Base-by-base conservation (phyloP, 2,888 invertebrate genomes). In the Trachelus troglodyta region DNA sequence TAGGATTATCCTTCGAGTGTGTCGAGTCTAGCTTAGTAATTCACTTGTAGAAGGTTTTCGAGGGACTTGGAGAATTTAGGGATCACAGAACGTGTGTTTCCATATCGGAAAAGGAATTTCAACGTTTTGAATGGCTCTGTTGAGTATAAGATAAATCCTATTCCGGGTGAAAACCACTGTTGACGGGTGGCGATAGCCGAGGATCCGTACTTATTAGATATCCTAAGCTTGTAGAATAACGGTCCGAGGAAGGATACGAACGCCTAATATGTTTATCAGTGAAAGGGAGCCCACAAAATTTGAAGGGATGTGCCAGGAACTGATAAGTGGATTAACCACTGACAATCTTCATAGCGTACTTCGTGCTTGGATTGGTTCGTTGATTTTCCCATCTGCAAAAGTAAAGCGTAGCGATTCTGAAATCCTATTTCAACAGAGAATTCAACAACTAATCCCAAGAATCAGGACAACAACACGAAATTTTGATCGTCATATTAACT, bases 321-420 rank as follows among this genome's bases (percentile, higher is more conserved):
- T 56, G 84, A 86, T 87, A 87, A 87, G 83, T 87, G 87, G 87
- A 87, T 87, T 85, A 87, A 83, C 82, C 82, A 80, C 83, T 80
- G 80, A 80, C 82, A 80, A 81, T 83, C 83, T 83, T 84, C 82
- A 82, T 83, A 83, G 79, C 80, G 79, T 80, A 23, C 56, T 9
- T 56, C 37, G 37, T 78, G 78, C 75, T 78, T 78, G 78, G 69
- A 75, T 78, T 73, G 78, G 23, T 33, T 73, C 69, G 56, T 73
- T 76, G 73, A 78, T 76, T 78, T 71, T 73, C 75, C 75, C 37
- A 76, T 75, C 68, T 56, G 9, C 56, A 9, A 23, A 9, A 56
- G 23, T 56, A 56, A 56, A 23, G 23, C 56, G 56, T 56, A 23
- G 56, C 23, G 56, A 23, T 56, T 56, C 9, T 56, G 56, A 23